Evolutionary conservation across 2,797 vertebrate species (phyloP).

Genomic region (Acipenser transmontanus): DNA sequence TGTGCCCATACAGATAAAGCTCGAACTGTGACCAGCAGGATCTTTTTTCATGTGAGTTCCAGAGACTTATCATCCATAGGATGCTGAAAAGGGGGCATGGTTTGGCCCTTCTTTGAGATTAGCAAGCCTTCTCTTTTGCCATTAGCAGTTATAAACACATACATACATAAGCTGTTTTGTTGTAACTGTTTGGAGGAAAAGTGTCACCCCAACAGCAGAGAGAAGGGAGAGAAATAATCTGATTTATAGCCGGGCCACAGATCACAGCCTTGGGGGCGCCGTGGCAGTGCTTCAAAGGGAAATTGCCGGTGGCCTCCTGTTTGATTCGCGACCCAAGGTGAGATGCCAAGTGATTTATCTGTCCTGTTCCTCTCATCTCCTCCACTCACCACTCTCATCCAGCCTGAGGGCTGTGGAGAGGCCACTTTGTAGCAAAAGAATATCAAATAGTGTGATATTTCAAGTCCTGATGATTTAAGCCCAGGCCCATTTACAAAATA

Average conservation of each 20-base stretch:
- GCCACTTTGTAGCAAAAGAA: neutral
- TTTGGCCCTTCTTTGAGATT: no score
- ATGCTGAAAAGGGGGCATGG: no score
- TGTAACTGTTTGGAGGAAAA: neutral
- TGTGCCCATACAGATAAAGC: no score
- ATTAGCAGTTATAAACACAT: no score
- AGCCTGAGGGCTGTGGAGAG: constrained; percentile 26
- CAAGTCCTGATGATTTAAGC: constrained; percentile 5
- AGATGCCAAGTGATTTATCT: constrained; percentile 75
- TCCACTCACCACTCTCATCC: constrained; percentile 31
- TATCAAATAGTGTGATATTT: constrained; percentile 15
- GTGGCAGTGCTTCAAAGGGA: constrained; percentile 73
- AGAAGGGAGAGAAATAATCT: constrained; percentile 45
- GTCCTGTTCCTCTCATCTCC: constrained; percentile 60
- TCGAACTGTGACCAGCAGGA: no score
- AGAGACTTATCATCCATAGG: no score
- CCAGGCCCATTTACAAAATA: no score
- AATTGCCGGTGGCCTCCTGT: constrained; percentile 71
- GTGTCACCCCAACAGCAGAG: constrained; percentile 4
- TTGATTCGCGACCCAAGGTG: constrained; percentile 74
- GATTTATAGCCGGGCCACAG: constrained; percentile 74
- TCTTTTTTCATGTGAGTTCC: no score
- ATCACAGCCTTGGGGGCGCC: constrained; percentile 67
- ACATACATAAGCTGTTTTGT: neutral
- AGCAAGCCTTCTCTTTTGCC: no score